Evolutionary conservation across 2,113 vertebrate species (phyloP).

Genomic region (Petroica traversi): DNA sequence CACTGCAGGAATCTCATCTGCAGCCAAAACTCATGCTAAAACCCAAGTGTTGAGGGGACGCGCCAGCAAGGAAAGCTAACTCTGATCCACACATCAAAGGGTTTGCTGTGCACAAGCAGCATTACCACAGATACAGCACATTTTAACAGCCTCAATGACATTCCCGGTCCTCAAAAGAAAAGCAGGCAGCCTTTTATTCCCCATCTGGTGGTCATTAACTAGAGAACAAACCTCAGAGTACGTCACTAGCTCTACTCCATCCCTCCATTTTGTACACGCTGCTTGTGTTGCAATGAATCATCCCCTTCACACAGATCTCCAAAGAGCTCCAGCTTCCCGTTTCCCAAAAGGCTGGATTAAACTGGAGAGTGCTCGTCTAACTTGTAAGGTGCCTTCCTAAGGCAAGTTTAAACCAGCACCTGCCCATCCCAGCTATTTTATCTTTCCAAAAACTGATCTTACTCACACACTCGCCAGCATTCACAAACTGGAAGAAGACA

Average conservation of each 20-base stretch:
- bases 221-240: conserved; percentile 33
- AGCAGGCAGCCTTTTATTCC: conserved; percentile 45
- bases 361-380: conserved; percentile 42
- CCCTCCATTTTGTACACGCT: conserved; percentile 39
- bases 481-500: not conserved
- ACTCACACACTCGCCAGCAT: not conserved
- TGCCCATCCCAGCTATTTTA: conserved; percentile 55
- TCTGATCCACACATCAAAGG: not conserved
- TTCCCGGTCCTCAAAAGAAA: not conserved
- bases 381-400: conserved; percentile 48
- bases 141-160: not conserved
- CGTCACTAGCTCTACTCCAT: conserved; percentile 24
- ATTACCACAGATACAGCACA: not conserved
- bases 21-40: not conserved
- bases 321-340: not conserved
- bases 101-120: not conserved
- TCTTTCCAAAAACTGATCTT: conserved; percentile 39
- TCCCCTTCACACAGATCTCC: not conserved
- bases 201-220: conserved; percentile 60
- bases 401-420: conserved; percentile 59
- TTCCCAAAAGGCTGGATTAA: conserved; percentile 30
- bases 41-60: accelerated
- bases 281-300: conserved; percentile 33
- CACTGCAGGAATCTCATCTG: not conserved
- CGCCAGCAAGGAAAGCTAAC: not conserved